Evolutionary conservation across 2,113 vertebrate species (phyloP).

Genomic region (Macquaria australasica): DNA sequence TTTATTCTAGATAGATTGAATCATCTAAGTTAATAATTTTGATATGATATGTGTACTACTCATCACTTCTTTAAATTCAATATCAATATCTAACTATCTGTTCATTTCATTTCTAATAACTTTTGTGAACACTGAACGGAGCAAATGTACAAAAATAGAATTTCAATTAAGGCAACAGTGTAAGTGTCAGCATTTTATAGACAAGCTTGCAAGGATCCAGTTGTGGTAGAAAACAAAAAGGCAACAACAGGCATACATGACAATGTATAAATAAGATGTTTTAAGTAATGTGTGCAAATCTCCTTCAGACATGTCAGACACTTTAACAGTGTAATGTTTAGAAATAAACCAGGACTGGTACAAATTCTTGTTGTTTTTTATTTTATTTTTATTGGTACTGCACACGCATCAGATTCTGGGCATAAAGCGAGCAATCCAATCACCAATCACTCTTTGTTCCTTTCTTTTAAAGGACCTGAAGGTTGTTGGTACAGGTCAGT

Average conservation of each 20-base stretch:
- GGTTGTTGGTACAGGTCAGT: conserved; percentile 87
- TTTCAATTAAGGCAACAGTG: not conserved
- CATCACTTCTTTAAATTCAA: too few relatives aligned
- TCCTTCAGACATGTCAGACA: not conserved
- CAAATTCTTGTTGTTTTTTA: not conserved
- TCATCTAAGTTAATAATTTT: not conserved
- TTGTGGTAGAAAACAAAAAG: not conserved
- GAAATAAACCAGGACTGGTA: not conserved
- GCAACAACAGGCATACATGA: not conserved
- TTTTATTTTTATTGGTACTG: not conserved
- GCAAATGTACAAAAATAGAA: not conserved
- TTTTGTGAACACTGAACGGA: not conserved
- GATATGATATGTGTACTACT: not conserved
- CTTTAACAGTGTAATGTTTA: not conserved
- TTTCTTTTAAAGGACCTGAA: conserved; percentile 88
- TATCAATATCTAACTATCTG: not conserved
- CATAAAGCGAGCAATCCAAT: not conserved
- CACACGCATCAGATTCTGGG: not conserved
- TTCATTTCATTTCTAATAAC: not conserved
- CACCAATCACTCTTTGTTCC: not conserved
- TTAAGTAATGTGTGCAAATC: not conserved
- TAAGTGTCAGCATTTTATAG: not conserved
- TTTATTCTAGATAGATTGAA: not conserved
- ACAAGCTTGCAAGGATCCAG: not conserved
- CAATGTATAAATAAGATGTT: not conserved